Evolutionary conservation across 1,140 invertebrate species (phyloP).

Genomic region (Bicyclus anynana): DNA sequence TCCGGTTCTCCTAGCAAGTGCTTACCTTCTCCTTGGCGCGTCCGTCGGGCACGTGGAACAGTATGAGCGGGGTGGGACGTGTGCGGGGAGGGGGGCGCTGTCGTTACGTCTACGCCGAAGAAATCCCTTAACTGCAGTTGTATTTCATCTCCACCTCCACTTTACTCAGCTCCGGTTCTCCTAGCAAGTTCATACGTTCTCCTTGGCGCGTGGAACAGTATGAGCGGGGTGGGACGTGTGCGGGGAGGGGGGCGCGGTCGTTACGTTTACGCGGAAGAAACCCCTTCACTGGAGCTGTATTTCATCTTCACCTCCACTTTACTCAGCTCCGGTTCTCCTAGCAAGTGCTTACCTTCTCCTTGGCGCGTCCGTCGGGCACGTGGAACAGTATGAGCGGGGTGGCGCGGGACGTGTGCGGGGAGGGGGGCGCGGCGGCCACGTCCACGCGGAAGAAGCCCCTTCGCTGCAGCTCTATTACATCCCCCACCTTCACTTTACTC

Average conservation of each 20-base stretch:
- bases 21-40: conserved; percentile 84
- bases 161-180: background rate
- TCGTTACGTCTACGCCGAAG: conserved; percentile 93
- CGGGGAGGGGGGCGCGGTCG: conserved; percentile 81
- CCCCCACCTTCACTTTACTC: background rate
- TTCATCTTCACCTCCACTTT: background rate
- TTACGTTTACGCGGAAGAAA: conserved; percentile 94
- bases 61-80: conserved; percentile 87
- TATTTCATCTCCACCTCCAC: background rate
- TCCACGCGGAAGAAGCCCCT: conserved; percentile 97
- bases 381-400: conserved; percentile 91
- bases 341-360: conserved; percentile 77
- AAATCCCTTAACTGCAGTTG: conserved; percentile 82
- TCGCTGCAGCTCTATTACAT: background rate
- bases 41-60: conserved; percentile 97
- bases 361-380: conserved; percentile 95
- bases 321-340: background rate
- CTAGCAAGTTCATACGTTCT: conserved; percentile 65
- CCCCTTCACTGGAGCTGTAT: conserved; percentile 77
- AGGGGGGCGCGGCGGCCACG: conserved; percentile 82
- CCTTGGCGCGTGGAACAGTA: conserved; percentile 91
- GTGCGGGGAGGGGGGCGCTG: conserved; percentile 80
- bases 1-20: background rate
- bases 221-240: conserved; percentile 85
- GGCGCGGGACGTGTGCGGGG: conserved; percentile 81